Base-by-base conservation (phyloP, 2,888 invertebrate genomes). In the Oscheius sp. region DNA sequence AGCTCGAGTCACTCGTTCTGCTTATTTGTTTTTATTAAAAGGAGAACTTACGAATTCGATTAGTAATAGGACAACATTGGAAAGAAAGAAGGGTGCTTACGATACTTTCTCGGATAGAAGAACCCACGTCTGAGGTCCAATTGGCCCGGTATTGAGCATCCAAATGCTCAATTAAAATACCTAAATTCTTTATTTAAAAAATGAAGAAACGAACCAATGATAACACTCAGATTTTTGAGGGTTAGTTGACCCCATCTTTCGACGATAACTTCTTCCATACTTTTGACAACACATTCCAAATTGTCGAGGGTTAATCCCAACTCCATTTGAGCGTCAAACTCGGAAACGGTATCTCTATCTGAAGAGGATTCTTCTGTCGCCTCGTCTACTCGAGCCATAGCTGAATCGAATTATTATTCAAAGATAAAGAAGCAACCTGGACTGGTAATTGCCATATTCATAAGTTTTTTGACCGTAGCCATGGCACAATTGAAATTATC, bases 71-170 rank as follows among this genome's bases (percentile, higher is more conserved):
- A 57, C 75, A 71, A 34, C 65, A 69, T 3, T 65, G 69, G 15
- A 80, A 23, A 5, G 74, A 53, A 23, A 79, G 74, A 17, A 80
- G 63, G 3, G 74, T 45, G 23, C 46, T 55, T 67, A 80, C 70
- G 17, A 75, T 23, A 2, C 17, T 48, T 23, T 50, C 58, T 10
- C 68, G 25, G 23, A 76, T 71, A 12, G 79, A 72, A 3, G 68
- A 48, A 6, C 76, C 79, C 3, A 55, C 31, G 25, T 68, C 72
- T n/a, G 48, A 29, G 39, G 50, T 37, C 61, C 58, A 70, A 10
- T 50, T 50, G 34, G 55, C 61, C 23, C 39, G 37, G 57, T 76
- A 76, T 46, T 76, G 74, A 20, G 61, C 55, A 27, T 74, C 64
- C 29, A 72, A 34, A 61, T 78, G 74, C 31, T 65, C 65, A 17